Percentiles rank a stretch among this genome's conserved stretches.
Evolutionary conservation across 2,888 invertebrate genomes (phyloP).

Genomic region (Agrotis exclamationis): DNA sequence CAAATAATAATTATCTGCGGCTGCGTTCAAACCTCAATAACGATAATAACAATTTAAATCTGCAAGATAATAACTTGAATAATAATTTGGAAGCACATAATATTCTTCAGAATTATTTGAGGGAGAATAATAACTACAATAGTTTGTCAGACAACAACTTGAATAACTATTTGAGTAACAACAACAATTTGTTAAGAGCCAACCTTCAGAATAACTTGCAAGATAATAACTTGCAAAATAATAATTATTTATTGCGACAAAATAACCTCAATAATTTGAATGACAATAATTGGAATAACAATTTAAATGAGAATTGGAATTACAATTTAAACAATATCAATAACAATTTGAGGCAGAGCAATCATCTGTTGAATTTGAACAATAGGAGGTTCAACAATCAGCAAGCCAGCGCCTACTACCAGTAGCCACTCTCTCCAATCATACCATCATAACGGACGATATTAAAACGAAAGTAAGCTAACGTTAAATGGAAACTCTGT

Average conservation of each 20-base stretch:
- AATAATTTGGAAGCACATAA: background rate
- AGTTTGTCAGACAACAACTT: background rate
- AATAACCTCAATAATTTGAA: background rate
- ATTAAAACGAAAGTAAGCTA: background rate
- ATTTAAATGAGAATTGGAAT: background rate
- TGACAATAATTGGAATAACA: background rate
- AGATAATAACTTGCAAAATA: conserved; percentile 3
- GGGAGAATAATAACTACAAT: background rate
- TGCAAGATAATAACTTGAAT: background rate
- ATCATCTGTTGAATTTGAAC: background rate
- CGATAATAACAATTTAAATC: background rate
- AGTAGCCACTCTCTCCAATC: no score
- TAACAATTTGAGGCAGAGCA: background rate
- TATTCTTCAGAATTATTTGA: background rate
- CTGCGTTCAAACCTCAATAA: no score
- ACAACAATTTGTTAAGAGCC: background rate
- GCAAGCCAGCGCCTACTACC: no score
- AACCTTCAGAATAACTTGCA: conserved; percentile 9
- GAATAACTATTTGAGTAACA: background rate
- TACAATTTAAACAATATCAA: background rate
- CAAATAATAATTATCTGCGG: background rate
- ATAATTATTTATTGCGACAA: background rate
- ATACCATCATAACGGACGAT: no score
- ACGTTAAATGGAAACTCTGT: conserved; percentile 6
- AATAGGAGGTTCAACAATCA: no score